Evolutionary conservation across 2,113 vertebrate genomes (phyloP).

Genomic region (Edolisoma coerulescens): DNA sequence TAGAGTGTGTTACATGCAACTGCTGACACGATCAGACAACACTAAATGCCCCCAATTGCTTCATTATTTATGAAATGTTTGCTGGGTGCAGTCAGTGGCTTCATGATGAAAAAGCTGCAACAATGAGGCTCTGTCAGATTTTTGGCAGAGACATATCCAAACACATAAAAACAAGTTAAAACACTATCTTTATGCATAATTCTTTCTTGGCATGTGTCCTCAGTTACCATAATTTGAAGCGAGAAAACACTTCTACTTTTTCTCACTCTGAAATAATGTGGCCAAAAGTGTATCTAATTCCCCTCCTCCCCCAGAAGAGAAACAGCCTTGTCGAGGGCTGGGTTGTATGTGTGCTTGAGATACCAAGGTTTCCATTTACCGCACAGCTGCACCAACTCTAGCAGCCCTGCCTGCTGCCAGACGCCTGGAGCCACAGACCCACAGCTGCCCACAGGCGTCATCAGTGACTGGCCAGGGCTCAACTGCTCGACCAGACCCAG

Average conservation of each 20-base stretch:
- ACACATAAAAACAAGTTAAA: slow-evolving; percentile 78
- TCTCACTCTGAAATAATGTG: slow-evolving; percentile 64
- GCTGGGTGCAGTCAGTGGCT: slow-evolving; percentile 37
- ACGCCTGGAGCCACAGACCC: background rate
- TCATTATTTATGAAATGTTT: slow-evolving; percentile 62
- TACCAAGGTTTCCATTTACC: slow-evolving; percentile 47
- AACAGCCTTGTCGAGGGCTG: slow-evolving; percentile 60
- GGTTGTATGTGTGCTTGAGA: background rate
- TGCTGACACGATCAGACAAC: slow-evolving; percentile 47
- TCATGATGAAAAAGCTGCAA: slow-evolving; percentile 57
- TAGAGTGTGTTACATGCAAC: background rate
- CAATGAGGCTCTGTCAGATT: slow-evolving; percentile 68
- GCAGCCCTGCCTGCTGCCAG: background rate
- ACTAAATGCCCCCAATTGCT: slow-evolving; percentile 47
- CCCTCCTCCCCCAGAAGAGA: slow-evolving; percentile 50
- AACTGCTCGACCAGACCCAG: background rate
- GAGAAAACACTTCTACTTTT: slow-evolving; percentile 74
- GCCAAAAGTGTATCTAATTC: slow-evolving; percentile 69
- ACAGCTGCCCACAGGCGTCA: slow-evolving; percentile 53
- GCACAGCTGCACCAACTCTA: slow-evolving; percentile 53
- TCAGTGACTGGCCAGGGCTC: background rate
- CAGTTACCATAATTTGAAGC: slow-evolving; percentile 65
- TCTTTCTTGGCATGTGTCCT: slow-evolving; percentile 71
- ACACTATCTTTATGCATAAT: slow-evolving; percentile 76
- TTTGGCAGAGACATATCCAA: slow-evolving; percentile 70